A percentile compares a stretch with the other conserved stretches of the same genome.
Evolutionary conservation across 2,113 vertebrate genomes (phyloP).

Genomic region (Micronycteris hirsuta): DNA sequence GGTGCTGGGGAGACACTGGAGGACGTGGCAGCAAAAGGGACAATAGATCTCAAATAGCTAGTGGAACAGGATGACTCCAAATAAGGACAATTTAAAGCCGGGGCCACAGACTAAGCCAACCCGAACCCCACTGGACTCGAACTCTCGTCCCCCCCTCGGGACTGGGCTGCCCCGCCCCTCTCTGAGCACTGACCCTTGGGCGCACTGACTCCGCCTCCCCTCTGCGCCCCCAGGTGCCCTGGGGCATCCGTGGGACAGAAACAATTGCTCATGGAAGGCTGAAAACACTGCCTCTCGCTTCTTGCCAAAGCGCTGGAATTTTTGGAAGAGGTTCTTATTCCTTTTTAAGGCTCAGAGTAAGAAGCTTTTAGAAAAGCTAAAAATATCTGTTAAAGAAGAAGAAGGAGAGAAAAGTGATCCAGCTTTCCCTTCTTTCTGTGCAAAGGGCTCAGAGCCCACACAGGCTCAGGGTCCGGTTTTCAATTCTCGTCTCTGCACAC

Average conservation of each 20-base stretch:
- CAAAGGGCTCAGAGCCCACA: not conserved
- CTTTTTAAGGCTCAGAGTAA: slow-evolving; percentile 66
- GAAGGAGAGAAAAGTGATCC: not conserved
- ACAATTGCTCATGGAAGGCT: not conserved
- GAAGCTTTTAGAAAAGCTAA: slow-evolving; percentile 73
- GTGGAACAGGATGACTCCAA: rapidly evolving
- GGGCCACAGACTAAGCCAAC: not conserved
- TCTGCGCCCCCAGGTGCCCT: not conserved
- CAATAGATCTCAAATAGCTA: not conserved
- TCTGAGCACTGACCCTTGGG: not conserved
- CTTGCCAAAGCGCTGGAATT: slow-evolving; percentile 64
- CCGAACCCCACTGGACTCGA: rapidly evolving
- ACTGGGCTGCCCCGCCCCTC: not conserved
- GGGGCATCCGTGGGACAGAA: not conserved
- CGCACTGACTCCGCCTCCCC: too few species aligned
- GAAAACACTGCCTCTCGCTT: slow-evolving; percentile 44
- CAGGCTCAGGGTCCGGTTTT: not conserved
- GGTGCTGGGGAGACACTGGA: not conserved
- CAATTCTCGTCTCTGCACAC: not conserved
- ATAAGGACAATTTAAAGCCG: not conserved
- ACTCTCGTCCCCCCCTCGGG: not conserved
- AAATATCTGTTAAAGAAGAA: slow-evolving; percentile 65
- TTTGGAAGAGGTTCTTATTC: slow-evolving; percentile 65
- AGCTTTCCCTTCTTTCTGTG: not conserved
- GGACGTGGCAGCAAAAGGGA: rapidly evolving